phyloP scores from a whole-genome alignment of 2,888 invertebrate genomes.

The Aphodius granarius region DNA sequence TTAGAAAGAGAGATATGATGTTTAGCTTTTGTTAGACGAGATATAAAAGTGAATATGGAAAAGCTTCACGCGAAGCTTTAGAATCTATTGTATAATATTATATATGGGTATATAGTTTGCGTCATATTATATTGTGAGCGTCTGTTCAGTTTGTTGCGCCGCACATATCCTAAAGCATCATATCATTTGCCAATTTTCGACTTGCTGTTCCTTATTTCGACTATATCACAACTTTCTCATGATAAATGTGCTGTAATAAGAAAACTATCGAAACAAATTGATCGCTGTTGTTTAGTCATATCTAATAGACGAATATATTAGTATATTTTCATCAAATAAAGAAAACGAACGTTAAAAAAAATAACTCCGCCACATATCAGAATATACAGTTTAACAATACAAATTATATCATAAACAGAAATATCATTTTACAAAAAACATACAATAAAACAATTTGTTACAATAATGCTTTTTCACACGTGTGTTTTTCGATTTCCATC shows the following conservation, averaged over 20 bases:
- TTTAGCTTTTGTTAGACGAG: conserved; percentile 39
- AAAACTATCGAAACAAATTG: conserved; percentile 20
- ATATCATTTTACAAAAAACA: conserved; percentile 1
- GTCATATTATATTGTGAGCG: conserved; percentile 17
- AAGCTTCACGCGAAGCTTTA: conserved; percentile 20
- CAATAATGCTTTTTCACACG: background rate
- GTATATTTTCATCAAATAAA: conserved; percentile 32
- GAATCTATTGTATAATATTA: background rate
- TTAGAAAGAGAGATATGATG: too few species aligned
- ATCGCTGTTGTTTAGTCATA: conserved; percentile 33
- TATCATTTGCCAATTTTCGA: background rate
- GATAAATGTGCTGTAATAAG: conserved; percentile 2
- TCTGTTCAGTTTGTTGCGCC: background rate
- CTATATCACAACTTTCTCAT: background rate
- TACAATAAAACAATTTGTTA: background rate
- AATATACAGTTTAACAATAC: conserved; percentile 14
- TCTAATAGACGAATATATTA: conserved; percentile 29
- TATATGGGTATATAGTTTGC: conserved; percentile 15
- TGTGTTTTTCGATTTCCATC: conserved; percentile 1
- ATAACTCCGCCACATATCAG: conserved; percentile 35
- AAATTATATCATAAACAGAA: conserved; percentile 2
- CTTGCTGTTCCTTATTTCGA: background rate
- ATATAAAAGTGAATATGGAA: conserved; percentile 27
- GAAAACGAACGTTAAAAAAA: conserved; percentile 5
- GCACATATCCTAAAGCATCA: conserved; percentile 12